Evolutionary conservation across 2,797 vertebrate genomes (phyloP).

Genomic region (Melanotaenia maccullochi): DNA sequence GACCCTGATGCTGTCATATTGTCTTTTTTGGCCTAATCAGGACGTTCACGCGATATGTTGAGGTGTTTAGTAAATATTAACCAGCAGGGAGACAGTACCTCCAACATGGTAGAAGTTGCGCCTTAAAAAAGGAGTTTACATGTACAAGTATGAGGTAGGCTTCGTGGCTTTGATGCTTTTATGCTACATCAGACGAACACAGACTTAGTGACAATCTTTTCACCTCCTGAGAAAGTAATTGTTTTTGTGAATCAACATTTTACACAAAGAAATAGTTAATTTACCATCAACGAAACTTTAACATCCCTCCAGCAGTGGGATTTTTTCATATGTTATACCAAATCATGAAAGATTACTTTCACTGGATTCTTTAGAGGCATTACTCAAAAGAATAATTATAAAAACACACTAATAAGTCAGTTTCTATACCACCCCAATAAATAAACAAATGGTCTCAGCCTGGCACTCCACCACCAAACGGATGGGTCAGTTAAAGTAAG

Average conservation of each 20-base stretch:
- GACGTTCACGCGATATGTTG: slow-evolving; percentile 5
- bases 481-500: too few species aligned
- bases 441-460: too few species aligned
- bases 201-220: neutral
- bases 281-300: neutral
- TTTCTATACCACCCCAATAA: too few species aligned
- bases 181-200: accelerated
- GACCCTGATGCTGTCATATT: slow-evolving; percentile 40
- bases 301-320: neutral
- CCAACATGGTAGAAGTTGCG: neutral
- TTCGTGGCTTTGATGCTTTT: neutral
- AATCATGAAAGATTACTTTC: neutral
- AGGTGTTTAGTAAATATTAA: slow-evolving; percentile 31
- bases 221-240: neutral
- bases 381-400: too few species aligned
- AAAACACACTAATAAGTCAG: too few species aligned
- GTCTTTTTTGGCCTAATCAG: neutral
- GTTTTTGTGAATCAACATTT: neutral
- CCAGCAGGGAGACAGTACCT: neutral
- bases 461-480: too few species aligned
- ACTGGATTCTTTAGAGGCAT: too few species aligned
- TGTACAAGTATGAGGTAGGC: neutral
- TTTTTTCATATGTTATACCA: neutral
- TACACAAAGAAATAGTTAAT: neutral
- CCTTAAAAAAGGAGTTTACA: neutral